Conservation (phyloP, 1,140 invertebrate species). For the Sitophilus oryzae region DNA sequence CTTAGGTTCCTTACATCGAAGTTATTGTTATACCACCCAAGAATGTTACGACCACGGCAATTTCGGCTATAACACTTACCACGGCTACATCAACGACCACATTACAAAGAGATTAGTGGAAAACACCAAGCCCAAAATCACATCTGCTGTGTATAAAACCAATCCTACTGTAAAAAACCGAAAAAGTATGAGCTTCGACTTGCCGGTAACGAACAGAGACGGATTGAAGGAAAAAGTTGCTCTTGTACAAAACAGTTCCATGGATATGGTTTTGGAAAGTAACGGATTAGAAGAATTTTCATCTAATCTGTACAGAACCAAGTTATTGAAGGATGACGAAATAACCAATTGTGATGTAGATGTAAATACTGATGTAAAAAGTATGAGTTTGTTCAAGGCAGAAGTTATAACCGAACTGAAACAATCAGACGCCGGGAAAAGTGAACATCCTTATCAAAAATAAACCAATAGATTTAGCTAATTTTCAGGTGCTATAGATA, state of each 20-base stretch:
- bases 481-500: not conserved
- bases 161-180: slow-evolving; percentile 4
- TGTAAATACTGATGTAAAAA: slow-evolving; percentile 17
- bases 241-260: slow-evolving; percentile 13
- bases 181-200: slow-evolving; percentile 21
- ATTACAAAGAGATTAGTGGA: slow-evolving; percentile 46
- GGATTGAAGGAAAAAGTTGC: slow-evolving; percentile 10
- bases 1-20: slow-evolving; percentile 60
- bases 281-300: slow-evolving; percentile 18
- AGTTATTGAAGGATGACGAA: slow-evolving; percentile 11
- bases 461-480: not conserved
- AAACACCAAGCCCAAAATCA: slow-evolving; percentile 59
- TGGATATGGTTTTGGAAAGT: slow-evolving; percentile 21
- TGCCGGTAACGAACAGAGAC: slow-evolving; percentile 11
- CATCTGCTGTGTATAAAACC: slow-evolving; percentile 59
- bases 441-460: not conserved
- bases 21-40: slow-evolving; percentile 71
- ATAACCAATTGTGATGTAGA: slow-evolving; percentile 7
- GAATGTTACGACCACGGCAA: slow-evolving; percentile 66
- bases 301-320: slow-evolving; percentile 10
- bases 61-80: slow-evolving; percentile 60
- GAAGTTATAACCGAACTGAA: not conserved
- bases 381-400: not conserved
- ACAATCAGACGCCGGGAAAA: not conserved
- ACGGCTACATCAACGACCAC: slow-evolving; percentile 49